Base-by-base conservation (phyloP, 2,113 vertebrate species). In the Catharus bicknelli region DNA sequence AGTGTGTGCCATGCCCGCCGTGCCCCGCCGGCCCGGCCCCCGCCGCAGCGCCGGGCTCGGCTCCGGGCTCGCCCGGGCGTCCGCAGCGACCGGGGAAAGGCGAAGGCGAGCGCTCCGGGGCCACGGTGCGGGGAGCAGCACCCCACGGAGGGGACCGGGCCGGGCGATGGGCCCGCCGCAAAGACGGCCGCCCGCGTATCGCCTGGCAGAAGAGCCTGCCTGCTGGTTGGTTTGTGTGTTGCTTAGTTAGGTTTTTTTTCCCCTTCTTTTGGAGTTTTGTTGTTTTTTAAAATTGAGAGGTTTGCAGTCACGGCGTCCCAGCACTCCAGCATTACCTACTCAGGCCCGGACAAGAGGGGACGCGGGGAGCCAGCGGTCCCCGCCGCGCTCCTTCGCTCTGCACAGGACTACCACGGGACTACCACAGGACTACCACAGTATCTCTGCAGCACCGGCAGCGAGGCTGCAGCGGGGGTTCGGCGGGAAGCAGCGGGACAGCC, bases 241-340 rank as follows among this genome's bases (percentile, higher is more conserved):
- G 11, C 25, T 40, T 30, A 6, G 4, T 54, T 69, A 19, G 3
- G 2, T 0, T 7, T 20, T n/a, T 12, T 7, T 0, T 5, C 23
- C 14, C 8, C 51, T 40, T 55, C 30, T 40, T 26, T 23, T 3
- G 6, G 25, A 25, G 3, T 18, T 74, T 36, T 54, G 42, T 7
- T 58, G 5, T 9, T 70, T 79, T 75, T 75, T 82, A 26, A 36
- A 80, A 68, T 20, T 7, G 68, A 34, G 7, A n/a, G 17, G 15
- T 23, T 67, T 57, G 36, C 2, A 5, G 45, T 23, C 34, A 30
- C 36, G 13, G 15, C 6, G 1, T 32, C 42, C 48, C 59, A 4
- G 7, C 45, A 3, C 63, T 25, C 32, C 75, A 42, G 26, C 66
- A 43, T 30, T 34, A 34, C 66, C 59, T 48, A 21, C 59, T n/a